phyloP scores from a whole-genome alignment of 2,113 vertebrate genomes.

The Setophaga kirtlandii region DNA sequence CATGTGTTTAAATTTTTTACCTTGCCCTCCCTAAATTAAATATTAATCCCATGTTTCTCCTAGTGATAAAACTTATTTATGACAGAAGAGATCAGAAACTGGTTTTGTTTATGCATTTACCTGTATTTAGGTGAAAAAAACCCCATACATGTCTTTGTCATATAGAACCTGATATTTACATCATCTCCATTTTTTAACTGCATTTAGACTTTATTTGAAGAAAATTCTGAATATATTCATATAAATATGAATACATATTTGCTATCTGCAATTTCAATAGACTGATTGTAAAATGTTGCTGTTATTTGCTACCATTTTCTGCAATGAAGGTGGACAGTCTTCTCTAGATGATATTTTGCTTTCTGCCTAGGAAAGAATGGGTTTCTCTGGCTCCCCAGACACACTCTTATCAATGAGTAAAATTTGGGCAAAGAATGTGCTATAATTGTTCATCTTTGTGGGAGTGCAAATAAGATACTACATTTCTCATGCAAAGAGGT shows the following conservation, averaged over 20 bases:
- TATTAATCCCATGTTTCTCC: not conserved
- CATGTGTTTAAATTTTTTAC: not conserved
- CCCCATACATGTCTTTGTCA: too few species aligned
- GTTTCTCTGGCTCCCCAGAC: not conserved
- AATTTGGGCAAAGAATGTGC: not conserved
- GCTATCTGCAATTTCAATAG: not conserved
- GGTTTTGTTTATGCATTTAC: not conserved
- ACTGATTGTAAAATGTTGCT: too few species aligned
- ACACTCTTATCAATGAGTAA: not conserved
- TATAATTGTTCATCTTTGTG: not conserved
- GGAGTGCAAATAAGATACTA: not conserved
- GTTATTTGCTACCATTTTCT: not conserved
- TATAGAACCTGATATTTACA: too few species aligned
- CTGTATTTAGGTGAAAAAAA: too few species aligned
- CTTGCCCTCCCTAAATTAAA: not conserved
- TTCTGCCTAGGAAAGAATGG: not conserved
- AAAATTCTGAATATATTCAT: too few species aligned
- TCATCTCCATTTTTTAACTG: too few species aligned
- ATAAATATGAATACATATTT: not conserved
- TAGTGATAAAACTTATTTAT: not conserved
- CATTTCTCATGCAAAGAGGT: not conserved
- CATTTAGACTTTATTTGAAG: too few species aligned
- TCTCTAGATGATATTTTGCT: not conserved
- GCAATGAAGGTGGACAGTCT: not conserved
- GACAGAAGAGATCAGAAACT: not conserved